These are phyloP conservation scores for Parasteatoda tepidariorum DNA, from an alignment of 1,140 invertebrate species.

Conservation along the genomic window DNA sequence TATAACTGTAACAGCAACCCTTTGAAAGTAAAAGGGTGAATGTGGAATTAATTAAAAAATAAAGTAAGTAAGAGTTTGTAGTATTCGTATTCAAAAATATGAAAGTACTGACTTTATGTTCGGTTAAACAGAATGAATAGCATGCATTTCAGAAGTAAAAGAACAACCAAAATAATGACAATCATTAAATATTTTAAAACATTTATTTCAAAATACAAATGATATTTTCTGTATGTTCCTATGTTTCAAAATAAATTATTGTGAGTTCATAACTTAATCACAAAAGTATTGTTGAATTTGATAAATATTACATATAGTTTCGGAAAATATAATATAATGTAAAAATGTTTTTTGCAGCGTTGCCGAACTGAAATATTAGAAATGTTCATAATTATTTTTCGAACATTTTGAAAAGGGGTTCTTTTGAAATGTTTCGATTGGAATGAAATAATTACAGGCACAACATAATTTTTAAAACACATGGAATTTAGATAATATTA, in stretches of 20 bases:
- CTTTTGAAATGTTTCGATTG: too few relatives aligned
- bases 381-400: not conserved
- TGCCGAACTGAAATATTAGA: not conserved
- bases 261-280: not conserved
- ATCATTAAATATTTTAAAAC: slow-evolving; percentile 25
- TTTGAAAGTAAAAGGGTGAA: not conserved
- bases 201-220: slow-evolving; percentile 52
- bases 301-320: not conserved
- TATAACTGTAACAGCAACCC: not conserved
- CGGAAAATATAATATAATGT: not conserved
- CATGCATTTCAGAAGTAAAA: too few relatives aligned
- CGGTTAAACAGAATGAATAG: too few relatives aligned
- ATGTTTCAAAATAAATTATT: not conserved
- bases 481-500: too few relatives aligned
- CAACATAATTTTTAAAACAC: too few relatives aligned
- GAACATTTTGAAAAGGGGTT: too few relatives aligned
- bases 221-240: slow-evolving; percentile 30
- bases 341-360: not conserved
- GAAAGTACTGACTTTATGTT: too few relatives aligned
- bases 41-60: too few relatives aligned
- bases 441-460: too few relatives aligned
- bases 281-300: not conserved
- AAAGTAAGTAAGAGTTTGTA: too few relatives aligned
- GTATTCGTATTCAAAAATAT: too few relatives aligned
- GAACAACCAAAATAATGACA: too few relatives aligned